phyloP scores from a whole-genome alignment of 2,888 invertebrate genomes.

The Apocheima hispidaria region DNA sequence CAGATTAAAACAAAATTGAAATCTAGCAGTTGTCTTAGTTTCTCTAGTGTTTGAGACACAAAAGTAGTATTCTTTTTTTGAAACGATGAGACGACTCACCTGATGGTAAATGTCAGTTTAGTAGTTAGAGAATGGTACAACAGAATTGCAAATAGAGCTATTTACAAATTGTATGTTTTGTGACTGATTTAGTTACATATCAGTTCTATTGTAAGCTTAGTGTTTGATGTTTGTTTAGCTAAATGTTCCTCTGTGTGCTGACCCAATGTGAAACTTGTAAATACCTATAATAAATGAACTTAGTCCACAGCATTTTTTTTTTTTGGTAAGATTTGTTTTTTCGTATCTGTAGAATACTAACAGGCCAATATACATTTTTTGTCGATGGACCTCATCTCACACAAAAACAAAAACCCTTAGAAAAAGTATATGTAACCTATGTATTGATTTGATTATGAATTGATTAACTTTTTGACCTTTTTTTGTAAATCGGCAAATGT shows the following conservation, averaged over 20 bases:
- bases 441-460: no score
- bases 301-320: conserved; percentile 58
- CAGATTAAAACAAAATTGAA: no score
- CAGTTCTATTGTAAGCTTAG: conserved; percentile 47
- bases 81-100: no score
- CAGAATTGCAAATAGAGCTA: not conserved
- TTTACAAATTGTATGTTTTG: conserved; percentile 51
- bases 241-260: conserved; percentile 40
- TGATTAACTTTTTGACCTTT: no score
- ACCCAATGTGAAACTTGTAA: conserved; percentile 64
- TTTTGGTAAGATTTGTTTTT: conserved; percentile 4
- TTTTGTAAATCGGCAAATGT: no score
- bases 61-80: no score
- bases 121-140: not conserved
- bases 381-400: no score
- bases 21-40: no score
- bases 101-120: not conserved
- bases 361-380: not conserved
- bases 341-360: not conserved
- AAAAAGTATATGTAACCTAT: no score
- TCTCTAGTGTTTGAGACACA: no score
- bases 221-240: conserved; percentile 35
- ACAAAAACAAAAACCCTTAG: no score
- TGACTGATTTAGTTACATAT: conserved; percentile 60
- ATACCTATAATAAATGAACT: conserved; percentile 55